Evolutionary conservation across 2,888 invertebrate genomes (phyloP), one percentile per base, ranked within the genome.

Genomic region (Mongoloraphidia duomilia): DNA sequence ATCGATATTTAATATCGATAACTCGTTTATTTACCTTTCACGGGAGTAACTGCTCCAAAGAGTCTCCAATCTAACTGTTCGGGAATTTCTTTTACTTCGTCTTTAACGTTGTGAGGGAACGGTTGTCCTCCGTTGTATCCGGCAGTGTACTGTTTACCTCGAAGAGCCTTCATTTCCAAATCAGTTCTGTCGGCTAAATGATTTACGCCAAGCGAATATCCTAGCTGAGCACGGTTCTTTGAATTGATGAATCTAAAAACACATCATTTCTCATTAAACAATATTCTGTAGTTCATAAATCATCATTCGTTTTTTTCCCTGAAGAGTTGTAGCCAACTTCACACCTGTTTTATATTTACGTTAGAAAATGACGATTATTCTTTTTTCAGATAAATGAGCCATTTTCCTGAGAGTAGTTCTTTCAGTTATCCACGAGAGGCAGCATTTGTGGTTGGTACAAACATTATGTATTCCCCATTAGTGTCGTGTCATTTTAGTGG

Each of bases 31-130:
- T 50, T 57, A 86, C 88, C 89, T 82, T 84, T 91, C 9, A 95
- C 94, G 0, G 91, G 93, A 0, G 91, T 92, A 1, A 95, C 93
- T 47, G 94, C 95, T 10, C 95, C 95, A 58, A 75, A 81, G 2
- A 95, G 67, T 57, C 94, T 81, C 95, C 95, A 96, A 66, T 96
- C 94, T 59, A 82, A 76, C 56, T 77, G 79, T 0, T 80, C 75
- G 0, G 95, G 94, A 47, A 48, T 42, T 9, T 73, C 71, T 26
- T 69, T 68, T 14, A 68, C 62, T 3, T 77, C 61, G 48, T 75
- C 69, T 1, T 72, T 60, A 9, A 72, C 66, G 52, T 57, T 54
- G 13, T 79, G 71, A 0, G 88, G 86, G 71, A 93, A 95, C 0
- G 82, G 79, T 8, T 78, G 69, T 14, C 91, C 94, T 34, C 82